These are phyloP conservation scores for Saccostrea echinata DNA, from an alignment of 1,140 invertebrate species.

Conservation along the genomic window DNA sequence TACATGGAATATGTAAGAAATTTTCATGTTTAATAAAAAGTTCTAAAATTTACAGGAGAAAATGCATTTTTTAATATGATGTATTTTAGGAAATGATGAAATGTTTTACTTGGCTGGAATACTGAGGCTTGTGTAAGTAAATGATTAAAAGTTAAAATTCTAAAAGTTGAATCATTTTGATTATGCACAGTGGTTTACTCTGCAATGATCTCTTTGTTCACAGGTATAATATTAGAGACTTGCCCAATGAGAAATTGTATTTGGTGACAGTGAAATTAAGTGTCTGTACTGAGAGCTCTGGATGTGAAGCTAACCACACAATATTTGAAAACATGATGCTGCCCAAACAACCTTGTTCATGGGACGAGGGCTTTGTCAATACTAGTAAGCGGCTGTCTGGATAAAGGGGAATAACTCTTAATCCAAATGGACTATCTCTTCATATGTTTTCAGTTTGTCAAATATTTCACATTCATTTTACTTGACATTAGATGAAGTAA, in stretches of 20 bases:
- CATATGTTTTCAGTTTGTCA: too few relatives aligned
- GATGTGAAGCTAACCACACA: slow-evolving; percentile 46
- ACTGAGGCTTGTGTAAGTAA: slow-evolving; percentile 13
- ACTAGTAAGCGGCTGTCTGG: not conserved
- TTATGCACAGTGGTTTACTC: not conserved
- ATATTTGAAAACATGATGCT: slow-evolving; percentile 46
- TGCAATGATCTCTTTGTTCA: not conserved
- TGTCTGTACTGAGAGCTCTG: slow-evolving; percentile 43
- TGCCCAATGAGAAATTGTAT: slow-evolving; percentile 39
- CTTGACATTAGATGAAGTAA: too few relatives aligned
- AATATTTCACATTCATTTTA: too few relatives aligned
- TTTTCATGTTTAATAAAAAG: too few relatives aligned
- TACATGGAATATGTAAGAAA: not conserved
- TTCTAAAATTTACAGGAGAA: not conserved
- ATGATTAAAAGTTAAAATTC: not conserved
- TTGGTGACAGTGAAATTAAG: slow-evolving; percentile 37
- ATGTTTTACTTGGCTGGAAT: slow-evolving; percentile 34
- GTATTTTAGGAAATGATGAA: slow-evolving; percentile 34
- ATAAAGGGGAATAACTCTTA: not conserved
- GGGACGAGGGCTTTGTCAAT: slow-evolving; percentile 38
- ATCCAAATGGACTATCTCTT: not conserved
- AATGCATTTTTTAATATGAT: not conserved
- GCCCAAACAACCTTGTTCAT: slow-evolving; percentile 34
- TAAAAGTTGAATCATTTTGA: not conserved
- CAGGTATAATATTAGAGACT: slow-evolving; percentile 59